These are phyloP conservation scores for Eurytoma californica DNA, from an alignment of 2,888 invertebrate species.

Conservation along the genomic window DNA sequence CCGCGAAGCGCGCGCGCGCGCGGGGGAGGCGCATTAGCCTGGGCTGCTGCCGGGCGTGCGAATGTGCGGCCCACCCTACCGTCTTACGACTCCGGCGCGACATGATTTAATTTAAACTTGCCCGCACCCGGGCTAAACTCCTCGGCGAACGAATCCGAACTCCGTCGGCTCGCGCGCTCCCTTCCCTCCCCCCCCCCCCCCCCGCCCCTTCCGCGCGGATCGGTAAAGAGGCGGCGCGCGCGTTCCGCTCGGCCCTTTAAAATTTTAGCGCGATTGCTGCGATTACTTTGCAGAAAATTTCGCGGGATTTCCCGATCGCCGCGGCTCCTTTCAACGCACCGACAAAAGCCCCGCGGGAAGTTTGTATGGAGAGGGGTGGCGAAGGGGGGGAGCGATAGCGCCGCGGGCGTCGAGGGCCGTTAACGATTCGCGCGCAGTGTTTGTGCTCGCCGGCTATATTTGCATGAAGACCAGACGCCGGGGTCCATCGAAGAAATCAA, in stretches of 20 bases:
- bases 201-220: background rate
- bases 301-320: slow-evolving; percentile 1
- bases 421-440: background rate
- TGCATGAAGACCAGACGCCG: background rate
- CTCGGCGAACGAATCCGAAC: slow-evolving; percentile 23
- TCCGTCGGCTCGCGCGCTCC: background rate
- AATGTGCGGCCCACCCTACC: slow-evolving; percentile 31
- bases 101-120: slow-evolving; percentile 70
- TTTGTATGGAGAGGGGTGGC: background rate
- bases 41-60: slow-evolving; percentile 27
- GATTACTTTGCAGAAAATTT: background rate
- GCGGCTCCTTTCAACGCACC: background rate
- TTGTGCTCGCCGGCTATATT: background rate
- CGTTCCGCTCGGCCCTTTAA: slow-evolving; percentile 24
- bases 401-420: background rate
- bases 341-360: slow-evolving; percentile 4
- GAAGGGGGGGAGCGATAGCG: background rate
- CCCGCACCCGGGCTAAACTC: slow-evolving; percentile 49
- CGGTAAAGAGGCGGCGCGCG: slow-evolving; percentile 6
- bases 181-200: no score
- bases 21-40: slow-evolving; percentile 25
- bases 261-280: slow-evolving; percentile 23
- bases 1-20: background rate
- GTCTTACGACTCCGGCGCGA: slow-evolving; percentile 58
- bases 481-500: slow-evolving; percentile 19